Evolutionary conservation across 2,113 vertebrate species (phyloP), one percentile per base, ranked within the genome.

Genomic region (Ancistrus triradiatus): DNA sequence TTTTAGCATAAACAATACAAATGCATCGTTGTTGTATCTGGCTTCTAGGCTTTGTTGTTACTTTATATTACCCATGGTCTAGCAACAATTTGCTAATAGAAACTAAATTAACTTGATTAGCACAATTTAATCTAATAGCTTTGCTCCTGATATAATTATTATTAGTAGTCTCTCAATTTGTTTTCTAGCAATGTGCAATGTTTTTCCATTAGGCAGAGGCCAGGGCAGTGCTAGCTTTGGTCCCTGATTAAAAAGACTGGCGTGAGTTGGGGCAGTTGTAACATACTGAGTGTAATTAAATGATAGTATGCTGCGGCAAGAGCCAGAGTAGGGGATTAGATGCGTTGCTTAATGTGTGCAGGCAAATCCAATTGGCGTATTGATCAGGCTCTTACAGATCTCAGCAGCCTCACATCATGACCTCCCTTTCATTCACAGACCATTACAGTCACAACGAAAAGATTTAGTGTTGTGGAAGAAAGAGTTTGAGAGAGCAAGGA

Each of bases 381-480:
- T 69, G 85, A 85, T 85, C 79, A 68, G 63, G 53, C 64, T 63
- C 74, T 81, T 84, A 80, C 81, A 82, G 83, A 77, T 82, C 79
- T 79, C 65, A 62, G 70, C 71, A 74, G 73, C 68, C 78, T 71
- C 77, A 80, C 77, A 81, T 71, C 77, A 77, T 81, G 70, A 83
- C 80, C 81, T 78, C 76, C 61, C 73, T 86, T 83, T 83, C 75
- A 78, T 84, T 85, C 80, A 78, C 68, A 76, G 81, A 76, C 82
- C 78, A 78, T 84, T 80, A 80, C 66, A 80, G 73, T 82, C 64
- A 11, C 66, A 43, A 35, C 14, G 10, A 68, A 66, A 72, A 74
- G 55, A 83, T 86, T 78, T 80, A 81, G 59, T 74, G 74, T 46
- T 47, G 68, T 71, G 76, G 44, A 66, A 71, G 65, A 55, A 57